Base-by-base conservation (phyloP, 2,888 invertebrate species). In the Hipparchia semele region DNA sequence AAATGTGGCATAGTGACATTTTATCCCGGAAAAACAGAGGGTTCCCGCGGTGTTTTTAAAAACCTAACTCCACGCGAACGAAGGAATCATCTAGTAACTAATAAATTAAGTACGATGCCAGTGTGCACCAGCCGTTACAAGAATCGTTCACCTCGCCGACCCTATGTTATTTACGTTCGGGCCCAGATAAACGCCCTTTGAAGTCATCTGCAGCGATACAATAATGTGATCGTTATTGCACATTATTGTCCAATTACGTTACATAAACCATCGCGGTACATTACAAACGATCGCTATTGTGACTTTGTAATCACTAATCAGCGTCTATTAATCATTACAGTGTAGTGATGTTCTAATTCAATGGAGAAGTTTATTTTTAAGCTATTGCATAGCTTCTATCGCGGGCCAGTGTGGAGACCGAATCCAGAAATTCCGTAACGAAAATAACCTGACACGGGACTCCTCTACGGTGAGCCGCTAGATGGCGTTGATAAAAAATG, bases 221-320 rank as follows among this genome's bases (percentile, higher is more conserved):
- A 51, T 65, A 65, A 62, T 62, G 62, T 77, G 73, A 76, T 70
- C 69, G 69, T 71, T 75, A 77, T 79, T 80, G 75, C 79, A 78
- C 75, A 79, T 79, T 80, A 80, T 76, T 77, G 79, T 74, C 75
- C 79, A 80, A 80, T 79, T 80, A 79, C 53, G 53, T 70, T 72
- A 74, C 59, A 62, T 65, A 58, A 67, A 54, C n/a, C 69, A 62
- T 39, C 5, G 69, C 62, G 61, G 61, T 51, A 45, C 54, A 3
- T 53, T 12, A 69, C 59, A 53, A 69, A 61, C 60, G 59, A 65
- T 65, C 12, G 12, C 12, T 53, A 60, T 39, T 49, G 49, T 56
- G 6, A 13, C 13, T 56, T 58, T 67, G 13, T 54, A 9, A 64
- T 64, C 12, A 1, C 7, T 46, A 6, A 53, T 53, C 2, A 23